Evolutionary conservation across 1,140 invertebrate species (phyloP), one percentile per base, ranked within the genome.

Genomic region (Yoshiicerus persimilis): DNA sequence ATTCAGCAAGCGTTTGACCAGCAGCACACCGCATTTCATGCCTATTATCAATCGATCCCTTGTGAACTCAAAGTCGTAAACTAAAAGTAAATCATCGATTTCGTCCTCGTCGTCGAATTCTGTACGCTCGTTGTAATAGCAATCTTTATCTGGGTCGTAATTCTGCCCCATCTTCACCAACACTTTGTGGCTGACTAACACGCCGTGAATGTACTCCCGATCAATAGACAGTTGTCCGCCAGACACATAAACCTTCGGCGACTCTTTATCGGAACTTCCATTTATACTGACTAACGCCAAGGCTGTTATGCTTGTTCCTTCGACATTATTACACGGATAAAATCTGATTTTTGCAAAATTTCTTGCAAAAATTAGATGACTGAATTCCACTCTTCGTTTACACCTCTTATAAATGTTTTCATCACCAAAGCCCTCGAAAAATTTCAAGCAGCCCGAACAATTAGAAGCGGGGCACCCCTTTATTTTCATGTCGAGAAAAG

Each of bases 61-160:
- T 0, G 86, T 64, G 38, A 89, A 89, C 20, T 87, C 84, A 62
- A 89, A 89, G 32, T 89, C 88, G 2, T 75, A n/a, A 5, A 86
- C 66, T 0, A 39, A 84, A 8, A 39, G 20, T 10, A 89, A 13
- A 75, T 87, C 84, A n/a, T 4, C 8, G 0, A 70, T 6, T 20
- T n/a, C 0, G 0, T n/a, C 30, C 3, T 23, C 9, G 0, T 11
- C 9, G 16, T 32, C 4, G 8, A 47, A 2, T 16, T 20, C 23
- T 34, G 5, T 84, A n/a, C n/a, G n/a, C n/a, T 11, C 64, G 16
- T 38, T 10, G n/a, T 16, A 2, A 56, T 75, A 32, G 16, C 84
- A 84, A 32, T n/a, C 30, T 23, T 16, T 2, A 34, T 2, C 9
- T 16, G 16, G 36, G 8, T 86, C 38, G 0, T 16, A 4, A 10